These are phyloP conservation scores for Scaptomyza pallida DNA, from an alignment of 1,140 invertebrate genomes.

Conservation along the genomic window DNA sequence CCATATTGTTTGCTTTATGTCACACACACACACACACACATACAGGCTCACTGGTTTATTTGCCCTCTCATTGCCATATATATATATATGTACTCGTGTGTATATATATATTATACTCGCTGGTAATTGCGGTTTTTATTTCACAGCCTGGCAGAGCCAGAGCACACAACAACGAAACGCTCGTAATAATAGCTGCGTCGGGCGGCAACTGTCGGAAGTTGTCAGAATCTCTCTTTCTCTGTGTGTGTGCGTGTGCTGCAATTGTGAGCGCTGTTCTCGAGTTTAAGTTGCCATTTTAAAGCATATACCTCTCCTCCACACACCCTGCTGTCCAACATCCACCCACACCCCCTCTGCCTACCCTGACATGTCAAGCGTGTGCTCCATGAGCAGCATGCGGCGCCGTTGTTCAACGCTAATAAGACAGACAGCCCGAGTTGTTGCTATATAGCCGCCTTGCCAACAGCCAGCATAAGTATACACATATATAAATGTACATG, in stretches of 20 bases:
- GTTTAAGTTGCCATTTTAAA: slow-evolving; percentile 59
- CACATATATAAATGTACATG: slow-evolving; percentile 19
- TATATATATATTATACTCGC: slow-evolving; percentile 72
- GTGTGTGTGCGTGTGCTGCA: slow-evolving; percentile 17
- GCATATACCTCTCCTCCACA: slow-evolving; percentile 20
- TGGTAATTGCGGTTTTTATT: slow-evolving; percentile 82
- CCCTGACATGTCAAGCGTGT: slow-evolving; percentile 36
- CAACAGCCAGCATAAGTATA: slow-evolving; percentile 37
- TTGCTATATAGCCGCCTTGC: slow-evolving; percentile 1
- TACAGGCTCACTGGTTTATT: slow-evolving; percentile 61
- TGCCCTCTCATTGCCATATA: slow-evolving; percentile 41
- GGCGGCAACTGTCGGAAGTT: slow-evolving; percentile 66
- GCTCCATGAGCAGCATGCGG: slow-evolving; percentile 40
- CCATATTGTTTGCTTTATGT: slow-evolving; percentile 81
- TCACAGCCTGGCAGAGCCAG: slow-evolving; percentile 55
- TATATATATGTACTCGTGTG: slow-evolving; percentile 5
- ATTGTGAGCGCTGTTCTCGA: slow-evolving; percentile 26
- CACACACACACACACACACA: slow-evolving; percentile 56
- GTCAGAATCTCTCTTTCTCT: slow-evolving; percentile 38
- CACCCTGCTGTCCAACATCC: neutral
- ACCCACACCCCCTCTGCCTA: neutral
- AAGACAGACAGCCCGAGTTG: slow-evolving; percentile 45
- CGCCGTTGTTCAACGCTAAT: slow-evolving; percentile 62
- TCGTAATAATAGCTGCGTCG: slow-evolving; percentile 63
- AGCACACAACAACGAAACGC: slow-evolving; percentile 3